Percentiles rank a stretch among this genome's conserved stretches.
Evolutionary conservation across 2,888 invertebrate species (phyloP).

Genomic region (Pyralis farinalis): DNA sequence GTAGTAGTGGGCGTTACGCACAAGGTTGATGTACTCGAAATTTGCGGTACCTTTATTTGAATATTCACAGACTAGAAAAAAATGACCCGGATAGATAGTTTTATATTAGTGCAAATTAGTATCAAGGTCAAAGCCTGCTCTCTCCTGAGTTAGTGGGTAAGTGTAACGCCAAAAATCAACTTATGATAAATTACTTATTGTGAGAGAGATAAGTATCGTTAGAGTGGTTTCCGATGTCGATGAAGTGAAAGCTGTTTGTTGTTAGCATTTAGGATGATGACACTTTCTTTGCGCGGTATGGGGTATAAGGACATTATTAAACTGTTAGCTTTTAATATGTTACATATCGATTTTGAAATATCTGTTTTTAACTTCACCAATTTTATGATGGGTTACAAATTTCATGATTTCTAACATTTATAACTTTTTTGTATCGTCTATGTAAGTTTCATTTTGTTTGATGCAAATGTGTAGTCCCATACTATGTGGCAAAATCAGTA

Average conservation of each 20-base stretch:
- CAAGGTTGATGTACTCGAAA: conserved; percentile 76
- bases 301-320: background rate
- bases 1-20: conserved; percentile 64
- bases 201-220: conserved; percentile 68
- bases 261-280: conserved; percentile 54
- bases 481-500: too few relatives aligned
- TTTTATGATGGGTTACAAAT: too few relatives aligned
- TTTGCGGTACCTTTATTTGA: conserved; percentile 76
- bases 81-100: conserved; percentile 67
- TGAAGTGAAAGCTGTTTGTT: conserved; percentile 59
- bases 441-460: too few relatives aligned
- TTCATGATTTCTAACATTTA: too few relatives aligned
- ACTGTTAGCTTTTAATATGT: too few relatives aligned
- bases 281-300: conserved; percentile 23
- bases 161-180: conserved; percentile 74
- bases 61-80: conserved; percentile 67
- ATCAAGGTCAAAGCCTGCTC: conserved; percentile 72
- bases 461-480: too few relatives aligned
- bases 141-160: conserved; percentile 74
- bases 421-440: too few relatives aligned
- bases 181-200: conserved; percentile 78
- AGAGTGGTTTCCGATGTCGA: conserved; percentile 73
- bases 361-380: too few relatives aligned
- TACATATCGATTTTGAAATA: too few relatives aligned
- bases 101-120: conserved; percentile 63